These are phyloP conservation scores for Heliconius cydno DNA, from an alignment of 2,888 invertebrate species.

Conservation along the genomic window DNA sequence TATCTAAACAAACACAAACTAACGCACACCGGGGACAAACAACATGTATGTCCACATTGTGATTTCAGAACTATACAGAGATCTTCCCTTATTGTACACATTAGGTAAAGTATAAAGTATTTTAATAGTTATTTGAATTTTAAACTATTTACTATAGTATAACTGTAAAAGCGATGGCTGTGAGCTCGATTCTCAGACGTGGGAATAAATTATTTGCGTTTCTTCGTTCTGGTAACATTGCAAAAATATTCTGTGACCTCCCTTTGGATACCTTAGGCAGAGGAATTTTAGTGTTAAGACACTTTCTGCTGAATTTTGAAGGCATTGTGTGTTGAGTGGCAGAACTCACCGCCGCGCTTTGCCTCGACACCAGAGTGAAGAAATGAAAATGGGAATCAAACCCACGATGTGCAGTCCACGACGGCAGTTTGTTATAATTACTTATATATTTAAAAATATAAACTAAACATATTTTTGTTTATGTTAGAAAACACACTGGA, in stretches of 20 bases:
- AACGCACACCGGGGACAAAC: slow-evolving; percentile 66
- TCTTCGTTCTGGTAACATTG: too few species aligned
- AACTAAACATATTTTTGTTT: not conserved
- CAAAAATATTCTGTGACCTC: too few species aligned
- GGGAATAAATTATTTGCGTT: not conserved
- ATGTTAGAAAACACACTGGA: slow-evolving; percentile 70
- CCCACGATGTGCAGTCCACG: too few species aligned
- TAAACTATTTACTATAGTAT: not conserved
- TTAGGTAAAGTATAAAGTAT: slow-evolving; percentile 57
- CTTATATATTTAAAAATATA: not conserved
- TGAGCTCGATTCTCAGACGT: not conserved
- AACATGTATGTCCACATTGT: slow-evolving; percentile 69
- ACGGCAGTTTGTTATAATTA: too few species aligned
- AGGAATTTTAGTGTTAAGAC: too few species aligned
- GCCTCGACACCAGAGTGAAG: too few species aligned
- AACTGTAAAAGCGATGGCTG: not conserved
- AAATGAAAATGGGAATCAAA: too few species aligned
- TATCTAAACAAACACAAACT: slow-evolving; percentile 70
- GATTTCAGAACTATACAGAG: slow-evolving; percentile 65
- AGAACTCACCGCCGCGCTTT: too few species aligned
- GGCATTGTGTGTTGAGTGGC: too few species aligned
- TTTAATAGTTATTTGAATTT: not conserved
- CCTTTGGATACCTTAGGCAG: too few species aligned
- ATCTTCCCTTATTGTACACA: slow-evolving; percentile 70
- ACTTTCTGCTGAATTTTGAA: too few species aligned